These are phyloP conservation scores for Trichogramma dendrolimi DNA, from an alignment of 2,888 invertebrate species.

Conservation along the genomic window DNA sequence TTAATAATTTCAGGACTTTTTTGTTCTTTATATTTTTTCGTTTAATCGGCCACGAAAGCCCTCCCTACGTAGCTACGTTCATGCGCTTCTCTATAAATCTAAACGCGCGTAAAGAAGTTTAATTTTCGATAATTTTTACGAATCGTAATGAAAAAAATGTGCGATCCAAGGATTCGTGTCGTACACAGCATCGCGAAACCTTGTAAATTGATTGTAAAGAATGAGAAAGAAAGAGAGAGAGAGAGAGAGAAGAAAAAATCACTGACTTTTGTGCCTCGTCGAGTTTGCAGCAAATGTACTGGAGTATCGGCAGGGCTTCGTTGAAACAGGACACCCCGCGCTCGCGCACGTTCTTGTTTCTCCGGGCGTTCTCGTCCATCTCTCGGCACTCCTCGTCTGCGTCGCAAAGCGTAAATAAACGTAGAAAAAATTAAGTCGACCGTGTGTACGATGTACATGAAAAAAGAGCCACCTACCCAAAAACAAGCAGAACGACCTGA, in stretches of 20 bases:
- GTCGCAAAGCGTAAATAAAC: background rate
- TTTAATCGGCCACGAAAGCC: too few relatives aligned
- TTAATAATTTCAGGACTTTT: too few relatives aligned
- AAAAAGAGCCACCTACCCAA: slow-evolving; percentile 57
- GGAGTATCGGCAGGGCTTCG: slow-evolving; percentile 85
- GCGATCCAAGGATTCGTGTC: background rate
- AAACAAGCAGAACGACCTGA: slow-evolving; percentile 80
- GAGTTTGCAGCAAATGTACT: slow-evolving; percentile 80
- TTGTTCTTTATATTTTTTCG: too few relatives aligned
- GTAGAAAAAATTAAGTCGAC: background rate
- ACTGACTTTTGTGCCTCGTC: slow-evolving; percentile 74
- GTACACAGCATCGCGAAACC: background rate
- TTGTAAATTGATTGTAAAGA: background rate
- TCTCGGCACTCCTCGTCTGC: slow-evolving; percentile 76
- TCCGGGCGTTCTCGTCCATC: slow-evolving; percentile 53
- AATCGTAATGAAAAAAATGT: background rate
- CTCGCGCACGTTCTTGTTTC: slow-evolving; percentile 52
- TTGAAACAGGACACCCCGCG: slow-evolving; percentile 81
- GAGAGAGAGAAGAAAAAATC: background rate
- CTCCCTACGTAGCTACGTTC: too few relatives aligned
- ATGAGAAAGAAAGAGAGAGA: background rate
- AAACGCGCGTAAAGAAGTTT: too few relatives aligned
- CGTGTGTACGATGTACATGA: background rate
- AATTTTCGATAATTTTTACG: background rate
- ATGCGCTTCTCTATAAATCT: too few relatives aligned